Conservation (phyloP, 2,888 invertebrate genomes). For the Anarsia innoxiella region DNA sequence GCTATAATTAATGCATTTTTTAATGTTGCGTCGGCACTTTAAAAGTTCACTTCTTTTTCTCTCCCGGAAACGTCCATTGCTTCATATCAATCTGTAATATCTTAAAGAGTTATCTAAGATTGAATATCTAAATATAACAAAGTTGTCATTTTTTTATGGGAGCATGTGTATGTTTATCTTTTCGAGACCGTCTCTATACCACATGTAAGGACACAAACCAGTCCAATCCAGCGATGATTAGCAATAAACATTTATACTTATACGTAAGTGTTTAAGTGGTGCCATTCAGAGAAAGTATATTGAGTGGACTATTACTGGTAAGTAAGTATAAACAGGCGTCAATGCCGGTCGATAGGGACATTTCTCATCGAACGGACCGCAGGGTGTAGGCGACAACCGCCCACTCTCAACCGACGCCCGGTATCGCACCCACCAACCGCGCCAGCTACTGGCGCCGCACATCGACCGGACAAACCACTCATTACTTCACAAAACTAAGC, state of each 20-base stretch:
- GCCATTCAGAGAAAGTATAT: constrained; percentile 42
- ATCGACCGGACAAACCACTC: constrained; percentile 13
- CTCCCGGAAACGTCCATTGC: too few species aligned
- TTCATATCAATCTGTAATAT: too few species aligned
- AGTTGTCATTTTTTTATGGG: too few species aligned
- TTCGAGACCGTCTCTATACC: too few species aligned
- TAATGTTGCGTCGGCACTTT: neutral
- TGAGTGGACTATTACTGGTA: constrained; percentile 24
- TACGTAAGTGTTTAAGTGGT: constrained; percentile 30
- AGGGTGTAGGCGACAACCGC: constrained; percentile 33
- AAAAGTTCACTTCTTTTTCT: too few species aligned
- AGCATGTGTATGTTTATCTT: too few species aligned
- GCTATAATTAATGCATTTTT: constrained; percentile 9
- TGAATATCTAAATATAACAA: too few species aligned
- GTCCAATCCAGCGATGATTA: constrained; percentile 13
- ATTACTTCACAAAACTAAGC: constrained; percentile 12
- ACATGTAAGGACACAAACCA: too few species aligned
- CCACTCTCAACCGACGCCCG: constrained; percentile 40
- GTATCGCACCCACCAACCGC: constrained; percentile 17
- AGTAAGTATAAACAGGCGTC: constrained; percentile 34
- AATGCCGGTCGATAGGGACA: constrained; percentile 29
- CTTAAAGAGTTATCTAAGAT: too few species aligned
- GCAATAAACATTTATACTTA: constrained; percentile 17
- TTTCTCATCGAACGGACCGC: constrained; percentile 33
- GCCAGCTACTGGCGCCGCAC: constrained; percentile 15